Conservation (phyloP, 1,140 invertebrate species). For the Drosophila albomicans region DNA sequence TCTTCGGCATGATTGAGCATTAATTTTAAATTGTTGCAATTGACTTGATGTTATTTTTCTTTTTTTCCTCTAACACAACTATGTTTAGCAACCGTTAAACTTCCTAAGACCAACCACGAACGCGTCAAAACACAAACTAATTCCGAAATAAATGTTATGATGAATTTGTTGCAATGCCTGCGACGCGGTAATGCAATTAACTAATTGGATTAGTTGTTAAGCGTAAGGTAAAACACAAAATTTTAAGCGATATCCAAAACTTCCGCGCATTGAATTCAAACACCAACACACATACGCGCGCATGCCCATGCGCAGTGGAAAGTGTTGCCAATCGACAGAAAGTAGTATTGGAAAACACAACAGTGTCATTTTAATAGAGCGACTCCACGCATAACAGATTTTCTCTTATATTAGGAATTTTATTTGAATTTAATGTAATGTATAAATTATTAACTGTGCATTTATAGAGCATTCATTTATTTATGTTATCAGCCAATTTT, state of each 20-base stretch:
- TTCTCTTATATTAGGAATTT: too few relatives aligned
- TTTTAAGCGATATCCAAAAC: slow-evolving; percentile 29
- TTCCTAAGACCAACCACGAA: slow-evolving; percentile 32
- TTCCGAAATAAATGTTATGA: slow-evolving; percentile 65
- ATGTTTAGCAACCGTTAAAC: slow-evolving; percentile 31
- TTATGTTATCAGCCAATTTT: too few relatives aligned
- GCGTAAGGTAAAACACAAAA: slow-evolving; percentile 38
- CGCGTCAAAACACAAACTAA: slow-evolving; percentile 64
- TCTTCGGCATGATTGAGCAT: slow-evolving; percentile 87
- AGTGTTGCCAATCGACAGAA: slow-evolving; percentile 2
- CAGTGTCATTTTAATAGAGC: too few relatives aligned
- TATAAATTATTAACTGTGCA: too few relatives aligned
- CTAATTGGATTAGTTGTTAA: slow-evolving; percentile 76
- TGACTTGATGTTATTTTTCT: slow-evolving; percentile 1
- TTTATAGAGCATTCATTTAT: too few relatives aligned
- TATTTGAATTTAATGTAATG: too few relatives aligned
- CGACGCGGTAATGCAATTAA: slow-evolving; percentile 73
- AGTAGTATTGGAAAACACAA: neutral
- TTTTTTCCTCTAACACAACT: neutral
- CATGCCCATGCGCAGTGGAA: slow-evolving; percentile 27
- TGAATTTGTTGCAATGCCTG: slow-evolving; percentile 44
- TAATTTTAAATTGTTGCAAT: slow-evolving; percentile 35
- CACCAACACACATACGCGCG: slow-evolving; percentile 6
- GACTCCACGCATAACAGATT: too few relatives aligned
- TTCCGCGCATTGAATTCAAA: slow-evolving; percentile 40